These are phyloP conservation scores for Parapristionchus giblindavisi DNA, from an alignment of 2,888 invertebrate species.

Conservation along the genomic window DNA sequence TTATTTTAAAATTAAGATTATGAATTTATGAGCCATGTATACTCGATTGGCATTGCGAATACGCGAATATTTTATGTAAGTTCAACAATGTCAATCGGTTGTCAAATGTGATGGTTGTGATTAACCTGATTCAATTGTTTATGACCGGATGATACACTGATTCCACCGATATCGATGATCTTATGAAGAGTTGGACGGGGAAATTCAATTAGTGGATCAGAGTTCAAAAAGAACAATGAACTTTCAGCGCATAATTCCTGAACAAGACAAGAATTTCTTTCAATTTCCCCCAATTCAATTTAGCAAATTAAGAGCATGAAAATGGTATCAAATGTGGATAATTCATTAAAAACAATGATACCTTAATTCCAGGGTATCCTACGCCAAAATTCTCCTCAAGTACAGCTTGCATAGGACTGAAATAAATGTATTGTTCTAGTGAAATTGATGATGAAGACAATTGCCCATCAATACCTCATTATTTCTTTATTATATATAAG, in stretches of 20 bases:
- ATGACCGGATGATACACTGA: slow-evolving; percentile 20
- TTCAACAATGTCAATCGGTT: background rate
- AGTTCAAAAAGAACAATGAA: slow-evolving; percentile 23
- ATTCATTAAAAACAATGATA: too few species aligned
- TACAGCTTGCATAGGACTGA: too few species aligned
- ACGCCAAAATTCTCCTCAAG: background rate
- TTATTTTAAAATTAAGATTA: background rate
- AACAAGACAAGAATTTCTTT: too few species aligned
- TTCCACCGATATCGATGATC: slow-evolving; percentile 37
- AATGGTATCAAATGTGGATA: too few species aligned
- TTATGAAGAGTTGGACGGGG: slow-evolving; percentile 24
- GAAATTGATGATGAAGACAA: too few species aligned
- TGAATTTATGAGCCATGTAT: too few species aligned
- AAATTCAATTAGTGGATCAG: slow-evolving; percentile 37
- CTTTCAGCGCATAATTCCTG: background rate
- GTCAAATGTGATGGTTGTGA: background rate
- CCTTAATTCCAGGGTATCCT: background rate
- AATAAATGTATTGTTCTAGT: too few species aligned
- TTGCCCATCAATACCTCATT: too few species aligned
- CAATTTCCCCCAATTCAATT: too few species aligned
- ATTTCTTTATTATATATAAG: too few species aligned
- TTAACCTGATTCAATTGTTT: slow-evolving; percentile 23
- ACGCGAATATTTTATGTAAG: too few species aligned
- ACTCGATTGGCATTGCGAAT: background rate
- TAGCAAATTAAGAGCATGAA: too few species aligned